Conservation (phyloP, 2,113 vertebrate species). For the Seriola dumerili region DNA sequence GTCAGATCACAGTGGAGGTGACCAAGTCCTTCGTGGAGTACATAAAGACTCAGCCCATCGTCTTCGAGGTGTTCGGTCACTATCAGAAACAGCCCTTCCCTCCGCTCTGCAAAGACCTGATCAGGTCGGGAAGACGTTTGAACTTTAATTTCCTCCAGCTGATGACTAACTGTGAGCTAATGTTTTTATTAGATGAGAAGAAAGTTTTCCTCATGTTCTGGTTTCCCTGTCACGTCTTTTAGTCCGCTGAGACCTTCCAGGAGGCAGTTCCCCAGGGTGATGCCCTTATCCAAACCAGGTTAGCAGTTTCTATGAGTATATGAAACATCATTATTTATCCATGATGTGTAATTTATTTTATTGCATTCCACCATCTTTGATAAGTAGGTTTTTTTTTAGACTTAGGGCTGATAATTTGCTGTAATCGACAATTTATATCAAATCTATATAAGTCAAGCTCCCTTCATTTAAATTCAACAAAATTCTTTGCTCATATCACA, state of each 20-base stretch:
- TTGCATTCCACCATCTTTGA: not conserved
- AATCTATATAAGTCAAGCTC: not conserved
- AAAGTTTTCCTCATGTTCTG: not conserved
- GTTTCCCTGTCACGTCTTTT: constrained; percentile 38
- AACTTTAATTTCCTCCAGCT: not conserved
- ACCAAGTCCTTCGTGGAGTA: constrained; percentile 97
- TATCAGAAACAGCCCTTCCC: constrained; percentile 98
- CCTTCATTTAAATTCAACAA: not conserved
- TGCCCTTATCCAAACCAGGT: constrained; percentile 99
- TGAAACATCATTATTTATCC: not conserved
- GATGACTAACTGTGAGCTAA: not conserved
- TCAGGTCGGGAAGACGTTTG: constrained; percentile 85
- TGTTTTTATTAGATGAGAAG: not conserved
- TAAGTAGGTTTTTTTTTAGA: not conserved
- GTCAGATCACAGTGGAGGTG: constrained; percentile 95
- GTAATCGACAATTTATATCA: too few relatives aligned
- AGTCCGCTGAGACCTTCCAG: constrained; percentile 95
- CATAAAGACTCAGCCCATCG: constrained; percentile 96
- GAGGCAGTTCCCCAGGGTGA: constrained; percentile 94
- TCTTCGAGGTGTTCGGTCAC: constrained; percentile 98
- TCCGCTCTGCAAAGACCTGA: constrained; percentile 95
- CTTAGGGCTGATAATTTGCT: not conserved
- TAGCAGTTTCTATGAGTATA: constrained; percentile 17
- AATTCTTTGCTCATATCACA: not conserved
- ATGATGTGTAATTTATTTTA: not conserved